Evolutionary conservation across 2,797 vertebrate species (phyloP), one percentile per base, ranked within the genome.

Genomic region (Thamnophis elegans): DNA sequence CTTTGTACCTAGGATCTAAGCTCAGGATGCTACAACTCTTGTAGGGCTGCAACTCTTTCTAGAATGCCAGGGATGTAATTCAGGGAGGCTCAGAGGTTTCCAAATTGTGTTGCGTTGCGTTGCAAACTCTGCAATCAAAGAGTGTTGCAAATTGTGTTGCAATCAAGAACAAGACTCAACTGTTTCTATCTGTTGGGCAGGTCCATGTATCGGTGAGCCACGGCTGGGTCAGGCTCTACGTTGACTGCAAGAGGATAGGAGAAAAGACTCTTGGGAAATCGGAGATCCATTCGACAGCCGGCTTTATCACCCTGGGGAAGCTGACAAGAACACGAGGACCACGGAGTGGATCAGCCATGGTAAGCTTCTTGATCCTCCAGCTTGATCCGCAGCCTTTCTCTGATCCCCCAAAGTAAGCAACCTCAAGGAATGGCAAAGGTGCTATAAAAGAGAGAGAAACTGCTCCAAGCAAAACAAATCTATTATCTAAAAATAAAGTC

Each of bases 271-370:
- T 98, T 7, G 98, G 97, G 9, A 98, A 97, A 0, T 47, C 98
- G 0, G 98, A 98, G 86, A 98, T 94, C 93, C 89, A 98, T 2
- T 98, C 99, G 0, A 98, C 97, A 0, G 96, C 98, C 0, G 98
- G 99, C 25, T 99, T 99, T 92, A 94, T 99, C 97, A 98, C 98
- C 96, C 97, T 99, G 95, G 99, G 99, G 0, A 99, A 99, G 89
- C 97, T 99, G 95, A 98, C 98, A 78, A 97, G 98, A 95, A 98
- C 98, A 36, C 96, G 98, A 91, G 99, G 98, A 0, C 98, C 99
- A 6, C 96, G 97, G 18, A 99, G 98, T 1, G 98, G 98, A 51
- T 99, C 99, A 0, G 98, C 98, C 0, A 90, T 97, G 3, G 99
- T 99, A 94, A 97, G 98, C 97, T 0, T 2, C 0, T 18, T 0